Evolutionary conservation across 2,113 vertebrate species (phyloP), one percentile per base, ranked within the genome.

Genomic region (Coryphaenoides rupestris): DNA sequence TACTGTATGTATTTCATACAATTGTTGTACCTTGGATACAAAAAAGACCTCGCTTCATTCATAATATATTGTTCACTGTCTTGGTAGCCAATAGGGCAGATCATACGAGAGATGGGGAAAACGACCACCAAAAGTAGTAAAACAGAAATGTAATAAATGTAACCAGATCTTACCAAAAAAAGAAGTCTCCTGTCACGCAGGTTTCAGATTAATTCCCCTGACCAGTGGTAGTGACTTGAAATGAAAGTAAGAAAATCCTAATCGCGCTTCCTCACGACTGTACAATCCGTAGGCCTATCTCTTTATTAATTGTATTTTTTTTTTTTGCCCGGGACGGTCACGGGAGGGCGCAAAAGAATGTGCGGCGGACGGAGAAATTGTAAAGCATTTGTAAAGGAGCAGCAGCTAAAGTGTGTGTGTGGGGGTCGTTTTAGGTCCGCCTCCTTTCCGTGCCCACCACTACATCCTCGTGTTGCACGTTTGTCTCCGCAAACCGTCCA

Each of bases 401-500:
- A 19, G 33, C 19, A 66, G 46, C 49, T 69, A 19, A 21, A 66
- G 28, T 68, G 75, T 88, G 84, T 65, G 28, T 68, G 75, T 88
- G 84, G 89, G 88, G 84, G 89, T 87, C 77, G 83, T 60, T 6
- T 60, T 69, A 19, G 84, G 60, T 75, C 84, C 89, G 86, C 87
- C 89, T 83, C 69, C 71, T 77, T 69, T 19, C 21, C 55, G 14
- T 15, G 19, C 62, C 24, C 19, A 26, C 1, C 65, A 55, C 28
- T 40, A 12, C 33, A 50, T n/a, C 47, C 47, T 50, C 16, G 15
- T 55, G n/a, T 22, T 33, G 17, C 22, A 46, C 52, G n/a, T 46
- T 53, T 40, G 23, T 52, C 9, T 33, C 13, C 46, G 47, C 68
- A 46, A 47, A 19, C 21, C n/a, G 7, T 4, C n/a, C 21, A 21